phyloP scores from a whole-genome alignment of 1,140 invertebrate species.

The Drosophila insularis region DNA sequence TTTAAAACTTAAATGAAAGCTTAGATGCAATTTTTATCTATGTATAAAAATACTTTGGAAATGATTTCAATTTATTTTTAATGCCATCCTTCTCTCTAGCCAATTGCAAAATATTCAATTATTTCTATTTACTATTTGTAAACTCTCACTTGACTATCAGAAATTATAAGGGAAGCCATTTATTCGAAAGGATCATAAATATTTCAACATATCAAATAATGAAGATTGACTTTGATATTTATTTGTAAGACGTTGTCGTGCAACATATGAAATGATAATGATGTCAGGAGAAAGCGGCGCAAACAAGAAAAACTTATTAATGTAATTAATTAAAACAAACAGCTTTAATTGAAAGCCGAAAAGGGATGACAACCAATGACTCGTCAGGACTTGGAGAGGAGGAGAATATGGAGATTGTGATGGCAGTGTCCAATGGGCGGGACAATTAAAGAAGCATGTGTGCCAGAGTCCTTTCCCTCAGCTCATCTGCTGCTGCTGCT shows the following conservation, averaged over 20 bases:
- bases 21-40: too few species aligned
- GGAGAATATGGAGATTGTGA: slow-evolving; percentile 4
- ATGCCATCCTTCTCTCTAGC: too few species aligned
- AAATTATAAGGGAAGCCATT: too few species aligned
- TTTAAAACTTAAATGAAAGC: too few species aligned
- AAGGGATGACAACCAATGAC: slow-evolving; percentile 27
- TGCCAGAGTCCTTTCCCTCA: slow-evolving; percentile 37
- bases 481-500: slow-evolving; percentile 34
- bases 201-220: neutral
- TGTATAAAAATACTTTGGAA: too few species aligned
- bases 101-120: too few species aligned
- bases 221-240: slow-evolving; percentile 8
- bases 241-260: slow-evolving; percentile 13
- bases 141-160: too few species aligned
- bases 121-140: too few species aligned
- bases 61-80: too few species aligned
- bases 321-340: slow-evolving; percentile 77
- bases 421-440: slow-evolving; percentile 37
- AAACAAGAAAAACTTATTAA: slow-evolving; percentile 72
- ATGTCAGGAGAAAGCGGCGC: slow-evolving; percentile 45
- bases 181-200: neutral
- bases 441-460: slow-evolving; percentile 70
- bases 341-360: slow-evolving; percentile 66
- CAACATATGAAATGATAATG: slow-evolving; percentile 19
- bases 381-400: neutral